Base-by-base conservation (phyloP, 2,888 invertebrate species). In the Gasteruption jaculator region DNA sequence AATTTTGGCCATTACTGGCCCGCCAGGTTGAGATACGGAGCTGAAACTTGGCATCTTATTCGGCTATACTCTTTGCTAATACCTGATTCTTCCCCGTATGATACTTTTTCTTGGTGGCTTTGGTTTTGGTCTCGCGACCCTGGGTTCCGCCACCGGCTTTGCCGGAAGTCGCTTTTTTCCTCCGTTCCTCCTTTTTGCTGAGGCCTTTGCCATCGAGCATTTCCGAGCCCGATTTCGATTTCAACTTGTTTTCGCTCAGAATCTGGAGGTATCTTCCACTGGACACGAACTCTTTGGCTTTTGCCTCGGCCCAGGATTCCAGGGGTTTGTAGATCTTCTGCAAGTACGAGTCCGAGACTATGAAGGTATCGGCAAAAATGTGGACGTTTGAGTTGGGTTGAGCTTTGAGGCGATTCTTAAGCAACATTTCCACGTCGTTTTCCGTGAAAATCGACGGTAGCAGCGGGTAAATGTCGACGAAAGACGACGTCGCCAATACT, bases 111-210 rank as follows among this genome's bases (percentile, higher is more conserved):
- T 95, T 95, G 0, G 87, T 86, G 2, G 92, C 86, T 65, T 91
- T 94, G 0, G 91, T 94, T 75, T 93, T 95, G 0, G 92, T 92
- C 76, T 96, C 95, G 25, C 95, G 77, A 0, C 95, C 95, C 69
- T 94, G 94, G 8, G 85, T 81, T 2, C 94, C 94, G 11, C 94
- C 93, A 10, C 94, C 94, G 34, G 83, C 83, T 76, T 93, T 94
- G 2, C 91, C 91, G 18, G 83, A 80, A 4, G 85, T 74, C 2
- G 92, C 92, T 67, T 91, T 93, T 63, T 89, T 89, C 43, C 91
- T 79, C 8, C 94, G 77, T 58, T 94, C 93, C 40, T 95, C 93
- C 46, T 90, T 82, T 72, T 82, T 79, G 32, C 71, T 71, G 41
- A 79, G 78, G 18, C 18, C 18, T 36, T 37, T 48, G 16, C 16